Conservation (phyloP, 2,113 vertebrate species). For the Perca fluviatilis region DNA sequence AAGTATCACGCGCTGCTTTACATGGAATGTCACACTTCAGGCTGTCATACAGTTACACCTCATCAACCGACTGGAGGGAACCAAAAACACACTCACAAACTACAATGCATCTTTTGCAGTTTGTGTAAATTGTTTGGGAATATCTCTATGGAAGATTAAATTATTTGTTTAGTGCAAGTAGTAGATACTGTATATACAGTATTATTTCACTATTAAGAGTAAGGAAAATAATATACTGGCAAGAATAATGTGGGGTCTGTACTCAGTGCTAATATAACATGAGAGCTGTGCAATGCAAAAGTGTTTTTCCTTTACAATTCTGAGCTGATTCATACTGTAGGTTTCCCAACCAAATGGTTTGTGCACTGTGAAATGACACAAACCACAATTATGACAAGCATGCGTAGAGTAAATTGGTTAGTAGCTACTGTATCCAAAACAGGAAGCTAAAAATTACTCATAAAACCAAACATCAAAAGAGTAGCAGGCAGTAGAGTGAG, state of each 20-base stretch:
- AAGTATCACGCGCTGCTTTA: conserved; percentile 60
- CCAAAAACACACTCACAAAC: conserved; percentile 31
- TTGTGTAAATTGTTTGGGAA: conserved; percentile 7
- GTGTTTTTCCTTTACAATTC: not conserved
- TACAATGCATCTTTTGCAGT: conserved; percentile 8
- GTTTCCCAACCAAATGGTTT: not conserved
- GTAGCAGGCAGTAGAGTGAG: conserved; percentile 40
- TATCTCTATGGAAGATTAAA: conserved; percentile 18
- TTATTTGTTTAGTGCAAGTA: not conserved
- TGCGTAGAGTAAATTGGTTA: conserved; percentile 20
- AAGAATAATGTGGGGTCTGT: not conserved
- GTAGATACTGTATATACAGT: not conserved
- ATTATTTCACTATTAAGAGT: conserved; percentile 7
- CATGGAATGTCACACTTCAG: conserved; percentile 72
- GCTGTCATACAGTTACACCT: conserved; percentile 63
- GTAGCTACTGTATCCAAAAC: conserved; percentile 39
- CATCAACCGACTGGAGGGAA: conserved; percentile 58
- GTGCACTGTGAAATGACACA: not conserved
- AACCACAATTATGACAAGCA: conserved; percentile 17
- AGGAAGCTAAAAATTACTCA: conserved; percentile 60
- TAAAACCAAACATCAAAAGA: conserved; percentile 76
- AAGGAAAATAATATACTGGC: not conserved
- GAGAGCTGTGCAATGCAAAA: not conserved
- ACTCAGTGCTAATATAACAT: not conserved
- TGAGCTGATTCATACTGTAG: not conserved